Conservation (phyloP, 1,140 invertebrate species). For the Zaprionus africanus region DNA sequence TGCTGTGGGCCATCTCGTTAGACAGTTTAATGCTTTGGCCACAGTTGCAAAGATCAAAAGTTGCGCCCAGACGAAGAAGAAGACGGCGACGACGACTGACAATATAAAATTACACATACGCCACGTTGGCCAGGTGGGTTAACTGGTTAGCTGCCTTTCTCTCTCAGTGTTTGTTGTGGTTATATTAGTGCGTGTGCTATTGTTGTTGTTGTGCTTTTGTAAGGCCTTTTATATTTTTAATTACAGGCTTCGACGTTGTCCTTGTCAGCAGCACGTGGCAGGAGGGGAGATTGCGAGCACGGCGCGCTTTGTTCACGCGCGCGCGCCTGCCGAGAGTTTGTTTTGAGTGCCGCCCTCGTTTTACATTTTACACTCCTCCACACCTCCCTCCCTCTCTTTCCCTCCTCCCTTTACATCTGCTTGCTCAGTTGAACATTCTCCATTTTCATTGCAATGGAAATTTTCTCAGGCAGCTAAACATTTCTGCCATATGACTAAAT, state of each 20-base stretch:
- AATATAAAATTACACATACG: slow-evolving; percentile 78
- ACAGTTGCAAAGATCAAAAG: slow-evolving; percentile 63
- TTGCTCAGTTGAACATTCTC: slow-evolving; percentile 3
- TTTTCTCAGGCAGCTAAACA: slow-evolving; percentile 29
- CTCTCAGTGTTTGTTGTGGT: slow-evolving; percentile 45
- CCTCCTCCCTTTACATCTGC: no score
- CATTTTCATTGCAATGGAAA: slow-evolving; percentile 37
- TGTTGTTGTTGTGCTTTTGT: slow-evolving; percentile 26
- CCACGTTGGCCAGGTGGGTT: slow-evolving; percentile 41
- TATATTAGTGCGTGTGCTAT: slow-evolving; percentile 33
- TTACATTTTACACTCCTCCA: slow-evolving; percentile 6
- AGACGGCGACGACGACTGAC: slow-evolving; percentile 30
- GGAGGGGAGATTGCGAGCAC: not conserved
- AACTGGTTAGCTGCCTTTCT: slow-evolving; percentile 12
- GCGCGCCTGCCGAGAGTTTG: not conserved
- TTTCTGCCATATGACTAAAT: slow-evolving; percentile 52
- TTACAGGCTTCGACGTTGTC: slow-evolving; percentile 52
- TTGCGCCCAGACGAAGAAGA: slow-evolving; percentile 30
- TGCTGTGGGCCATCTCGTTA: slow-evolving; percentile 41
- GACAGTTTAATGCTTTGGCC: slow-evolving; percentile 42
- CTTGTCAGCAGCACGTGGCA: slow-evolving; percentile 39
- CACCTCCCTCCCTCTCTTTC: no score
- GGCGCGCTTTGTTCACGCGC: slow-evolving; percentile 1
- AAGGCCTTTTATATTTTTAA: slow-evolving; percentile 54
- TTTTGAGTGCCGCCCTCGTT: slow-evolving; percentile 28